Percentiles rank a stretch among this genome's conserved stretches.
These are phyloP conservation scores for Manis pentadactyla DNA, from an alignment of 2,797 vertebrate genomes.

Conservation along the genomic window DNA sequence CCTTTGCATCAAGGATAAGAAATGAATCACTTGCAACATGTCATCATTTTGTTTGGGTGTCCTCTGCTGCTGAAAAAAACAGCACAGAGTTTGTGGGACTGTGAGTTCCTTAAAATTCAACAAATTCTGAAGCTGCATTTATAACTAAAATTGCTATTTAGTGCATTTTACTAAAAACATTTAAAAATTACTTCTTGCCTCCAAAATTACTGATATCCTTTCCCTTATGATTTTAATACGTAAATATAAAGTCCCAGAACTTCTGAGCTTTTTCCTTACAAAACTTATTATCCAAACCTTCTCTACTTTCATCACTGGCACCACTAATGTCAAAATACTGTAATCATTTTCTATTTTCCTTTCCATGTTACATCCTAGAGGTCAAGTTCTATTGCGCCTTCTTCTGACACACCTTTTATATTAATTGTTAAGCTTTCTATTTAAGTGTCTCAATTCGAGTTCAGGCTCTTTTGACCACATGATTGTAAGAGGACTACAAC, in stretches of 20 bases:
- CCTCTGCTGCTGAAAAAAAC: background rate
- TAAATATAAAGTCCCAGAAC: background rate
- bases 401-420: background rate
- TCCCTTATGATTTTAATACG: background rate
- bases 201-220: background rate
- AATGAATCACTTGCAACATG: background rate
- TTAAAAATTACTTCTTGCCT: background rate
- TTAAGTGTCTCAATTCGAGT: background rate
- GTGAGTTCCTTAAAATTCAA: slow-evolving; percentile 26
- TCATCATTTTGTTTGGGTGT: background rate
- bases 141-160: background rate
- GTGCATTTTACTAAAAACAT: background rate
- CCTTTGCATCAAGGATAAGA: background rate
- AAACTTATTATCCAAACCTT: background rate
- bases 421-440: background rate
- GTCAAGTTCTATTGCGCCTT: background rate
- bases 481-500: background rate
- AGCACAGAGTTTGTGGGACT: background rate
- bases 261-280: background rate
- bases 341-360: background rate
- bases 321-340: background rate
- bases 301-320: background rate
- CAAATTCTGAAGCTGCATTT: background rate
- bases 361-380: background rate
- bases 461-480: background rate